These are phyloP conservation scores for Eurytoma adleriae DNA, from an alignment of 2,888 invertebrate species.

Conservation along the genomic window DNA sequence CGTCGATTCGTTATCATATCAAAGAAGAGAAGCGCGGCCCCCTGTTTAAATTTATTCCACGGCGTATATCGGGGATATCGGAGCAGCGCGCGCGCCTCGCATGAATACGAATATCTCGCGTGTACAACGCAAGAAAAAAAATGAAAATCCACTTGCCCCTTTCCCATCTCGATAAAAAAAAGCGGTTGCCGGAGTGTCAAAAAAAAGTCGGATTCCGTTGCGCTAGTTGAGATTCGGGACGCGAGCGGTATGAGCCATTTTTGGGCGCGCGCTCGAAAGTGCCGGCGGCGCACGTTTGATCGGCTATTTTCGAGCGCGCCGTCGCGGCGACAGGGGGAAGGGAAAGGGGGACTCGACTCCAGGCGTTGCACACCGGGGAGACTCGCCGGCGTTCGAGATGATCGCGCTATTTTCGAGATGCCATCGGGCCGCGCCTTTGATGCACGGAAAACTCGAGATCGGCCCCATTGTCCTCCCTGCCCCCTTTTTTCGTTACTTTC, in stretches of 20 bases:
- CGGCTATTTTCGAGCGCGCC: slow-evolving; percentile 41
- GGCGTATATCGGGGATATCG: neutral
- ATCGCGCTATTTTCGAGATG: slow-evolving; percentile 37
- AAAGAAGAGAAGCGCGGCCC: slow-evolving; percentile 65
- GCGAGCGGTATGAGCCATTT: no score
- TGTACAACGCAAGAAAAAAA: no score
- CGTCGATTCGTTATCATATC: slow-evolving; percentile 72
- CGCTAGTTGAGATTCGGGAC: no score
- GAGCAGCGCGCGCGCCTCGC: neutral
- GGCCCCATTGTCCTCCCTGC: neutral
- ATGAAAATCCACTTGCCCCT: no score
- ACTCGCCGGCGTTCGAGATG: neutral
- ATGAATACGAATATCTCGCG: neutral
- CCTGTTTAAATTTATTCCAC: slow-evolving; percentile 72
- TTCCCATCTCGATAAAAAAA: no score
- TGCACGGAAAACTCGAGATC: neutral
- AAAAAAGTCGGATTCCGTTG: no score
- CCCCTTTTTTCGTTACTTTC: neutral
- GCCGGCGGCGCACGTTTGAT: slow-evolving; percentile 30
- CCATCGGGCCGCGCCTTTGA: slow-evolving; percentile 24
- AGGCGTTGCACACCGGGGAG: no score
- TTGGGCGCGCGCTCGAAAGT: neutral
- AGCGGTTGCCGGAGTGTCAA: no score
- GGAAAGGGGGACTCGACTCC: neutral
- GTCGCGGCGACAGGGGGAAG: no score